phyloP scores from a whole-genome alignment of 2,888 invertebrate genomes.

The Drosophila paramelanica region DNA sequence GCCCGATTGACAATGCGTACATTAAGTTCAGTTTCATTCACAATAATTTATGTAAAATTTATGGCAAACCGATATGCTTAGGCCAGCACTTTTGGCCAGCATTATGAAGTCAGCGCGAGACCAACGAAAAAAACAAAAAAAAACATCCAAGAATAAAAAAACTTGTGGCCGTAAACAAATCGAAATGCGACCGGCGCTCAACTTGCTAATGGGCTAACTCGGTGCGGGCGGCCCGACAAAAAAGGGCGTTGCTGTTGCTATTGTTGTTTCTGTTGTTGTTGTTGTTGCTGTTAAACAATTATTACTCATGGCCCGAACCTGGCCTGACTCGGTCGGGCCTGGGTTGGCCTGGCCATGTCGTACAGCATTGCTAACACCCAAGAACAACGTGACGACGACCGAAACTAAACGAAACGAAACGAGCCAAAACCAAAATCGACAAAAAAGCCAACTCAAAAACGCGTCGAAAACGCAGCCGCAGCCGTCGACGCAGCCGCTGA shows the following conservation, averaged over 20 bases:
- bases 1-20: slow-evolving; percentile 1
- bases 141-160: slow-evolving; percentile 1
- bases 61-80: slow-evolving; percentile 33
- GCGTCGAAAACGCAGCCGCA: slow-evolving; percentile 61
- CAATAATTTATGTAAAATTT: slow-evolving; percentile 28
- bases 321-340: slow-evolving; percentile 12
- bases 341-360: slow-evolving; percentile 61
- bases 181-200: slow-evolving; percentile 56
- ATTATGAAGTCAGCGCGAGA: slow-evolving; percentile 12
- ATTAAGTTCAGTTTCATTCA: not conserved
- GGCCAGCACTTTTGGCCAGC: slow-evolving; percentile 9
- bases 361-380: slow-evolving; percentile 78
- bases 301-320: slow-evolving; percentile 66
- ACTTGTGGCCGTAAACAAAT: slow-evolving; percentile 51
- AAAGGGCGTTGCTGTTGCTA: slow-evolving; percentile 63
- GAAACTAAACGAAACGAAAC: slow-evolving; percentile 33
- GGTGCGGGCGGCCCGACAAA: slow-evolving; percentile 73
- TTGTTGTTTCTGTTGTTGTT: slow-evolving; percentile 28
- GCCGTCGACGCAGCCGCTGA: slow-evolving; percentile 65
- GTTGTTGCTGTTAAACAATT: slow-evolving; percentile 66
- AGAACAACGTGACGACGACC: slow-evolving; percentile 75
- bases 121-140: slow-evolving; percentile 3
- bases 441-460: slow-evolving; percentile 23
- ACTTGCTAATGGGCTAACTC: slow-evolving; percentile 55
- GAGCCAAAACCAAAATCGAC: slow-evolving; percentile 1